Evolutionary conservation across 2,113 vertebrate genomes (phyloP).

Genomic region (Toxotes jaculatrix): DNA sequence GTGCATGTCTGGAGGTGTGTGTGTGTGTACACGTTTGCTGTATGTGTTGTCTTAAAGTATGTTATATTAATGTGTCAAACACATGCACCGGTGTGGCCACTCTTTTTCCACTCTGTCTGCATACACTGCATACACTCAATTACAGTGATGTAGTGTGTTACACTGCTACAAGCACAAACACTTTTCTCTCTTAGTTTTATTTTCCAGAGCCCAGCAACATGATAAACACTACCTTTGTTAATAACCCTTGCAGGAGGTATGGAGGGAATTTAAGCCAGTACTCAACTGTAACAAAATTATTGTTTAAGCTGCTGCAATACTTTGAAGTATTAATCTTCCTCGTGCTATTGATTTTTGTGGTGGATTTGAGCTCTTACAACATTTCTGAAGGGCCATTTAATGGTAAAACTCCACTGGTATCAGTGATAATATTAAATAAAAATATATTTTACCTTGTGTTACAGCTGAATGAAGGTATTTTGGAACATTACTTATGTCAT

Average conservation of each 20-base stretch:
- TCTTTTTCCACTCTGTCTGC: constrained; percentile 16
- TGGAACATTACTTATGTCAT: background rate
- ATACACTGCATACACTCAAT: constrained; percentile 53
- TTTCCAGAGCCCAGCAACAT: constrained; percentile 26
- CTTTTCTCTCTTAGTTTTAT: constrained; percentile 54
- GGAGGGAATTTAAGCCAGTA: constrained; percentile 41
- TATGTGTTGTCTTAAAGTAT: constrained; percentile 10
- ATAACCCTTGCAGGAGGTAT: constrained; percentile 48
- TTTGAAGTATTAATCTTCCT: constrained; percentile 52
- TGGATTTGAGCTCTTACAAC: constrained; percentile 42
- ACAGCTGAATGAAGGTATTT: background rate
- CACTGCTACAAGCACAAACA: constrained; percentile 46
- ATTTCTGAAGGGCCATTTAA: constrained; percentile 23
- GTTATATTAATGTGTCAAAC: constrained; percentile 9
- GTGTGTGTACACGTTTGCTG: background rate
- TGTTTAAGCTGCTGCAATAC: constrained; percentile 54
- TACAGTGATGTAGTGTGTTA: constrained; percentile 64
- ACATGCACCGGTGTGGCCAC: background rate
- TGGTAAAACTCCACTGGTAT: background rate
- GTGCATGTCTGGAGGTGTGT: background rate
- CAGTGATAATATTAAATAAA: constrained; percentile 11
- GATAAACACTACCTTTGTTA: constrained; percentile 69
- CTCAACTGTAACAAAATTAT: constrained; percentile 61
- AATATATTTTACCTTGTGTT: background rate
- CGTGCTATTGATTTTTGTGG: constrained; percentile 51